These are phyloP conservation scores for Drosophila pectinifera DNA, from an alignment of 1,140 invertebrate species.

Conservation along the genomic window DNA sequence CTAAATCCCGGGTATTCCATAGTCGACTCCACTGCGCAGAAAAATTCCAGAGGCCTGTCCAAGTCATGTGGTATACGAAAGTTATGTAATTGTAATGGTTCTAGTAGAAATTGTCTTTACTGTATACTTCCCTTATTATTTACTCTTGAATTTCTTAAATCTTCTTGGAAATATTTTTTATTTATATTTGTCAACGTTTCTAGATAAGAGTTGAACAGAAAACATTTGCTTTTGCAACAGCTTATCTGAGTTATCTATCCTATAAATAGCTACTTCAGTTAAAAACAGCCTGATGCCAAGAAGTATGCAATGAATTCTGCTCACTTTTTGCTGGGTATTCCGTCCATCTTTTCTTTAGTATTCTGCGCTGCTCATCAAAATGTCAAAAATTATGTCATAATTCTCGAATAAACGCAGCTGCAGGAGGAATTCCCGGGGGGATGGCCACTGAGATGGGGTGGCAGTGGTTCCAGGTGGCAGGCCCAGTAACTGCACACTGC, in stretches of 20 bases:
- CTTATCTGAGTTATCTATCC: not conserved
- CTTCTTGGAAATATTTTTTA: no score
- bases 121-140: not conserved
- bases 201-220: no score
- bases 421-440: constrained; percentile 1
- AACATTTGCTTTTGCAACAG: not conserved
- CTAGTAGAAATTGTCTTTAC: not conserved
- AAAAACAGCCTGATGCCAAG: not conserved
- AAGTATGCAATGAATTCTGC: not conserved
- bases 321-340: not conserved
- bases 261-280: not conserved
- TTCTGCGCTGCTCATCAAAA: constrained; percentile 30
- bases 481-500: constrained; percentile 64
- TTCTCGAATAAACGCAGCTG: constrained; percentile 34
- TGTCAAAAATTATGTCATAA: constrained; percentile 64
- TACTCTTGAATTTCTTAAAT: no score
- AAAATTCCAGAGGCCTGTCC: not conserved
- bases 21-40: not conserved
- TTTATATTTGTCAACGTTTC: no score
- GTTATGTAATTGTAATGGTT: not conserved
- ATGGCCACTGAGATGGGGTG: constrained; percentile 16
- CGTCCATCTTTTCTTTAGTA: not conserved
- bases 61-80: no score
- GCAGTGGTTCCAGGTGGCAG: constrained; percentile 47
- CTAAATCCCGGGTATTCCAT: not conserved